Base-by-base conservation (phyloP, 2,888 invertebrate species). In the Tetragonula carbonaria region DNA sequence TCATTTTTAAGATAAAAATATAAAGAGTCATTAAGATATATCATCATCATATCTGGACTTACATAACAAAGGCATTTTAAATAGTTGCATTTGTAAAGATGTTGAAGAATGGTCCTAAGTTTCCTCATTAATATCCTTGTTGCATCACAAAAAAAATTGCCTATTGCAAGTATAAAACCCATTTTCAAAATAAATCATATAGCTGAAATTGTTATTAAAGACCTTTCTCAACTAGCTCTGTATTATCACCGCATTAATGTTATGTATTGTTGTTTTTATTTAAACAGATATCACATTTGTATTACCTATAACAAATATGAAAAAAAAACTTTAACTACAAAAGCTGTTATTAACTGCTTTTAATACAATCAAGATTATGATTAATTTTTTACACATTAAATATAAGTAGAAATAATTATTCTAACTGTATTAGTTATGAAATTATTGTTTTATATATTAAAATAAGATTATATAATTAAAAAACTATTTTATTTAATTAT, bases 41-140 rank as follows among this genome's bases (percentile, higher is more conserved):
- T 78, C 67, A 71, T 59, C n/a, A 62, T 80, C 73, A 82, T 75
- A 81, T 76, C 84, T 74, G 57, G 90, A 94, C 94, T 94, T 93
- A 94, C 94, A 90, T 89, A 88, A 86, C 88, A 92, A 82, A 93
- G 74, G 86, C 91, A 91, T 87, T 80, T 87, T 86, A 92, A 86
- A 90, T 83, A 91, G 83, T 80, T 86, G 65, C 86, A 90, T 88
- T 81, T 90, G 86, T 73, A 89, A 78, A 93, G 78, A 66, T 65
- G 55, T 59, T 59, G 90, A 53, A 87, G 62, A 79, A 87, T 68
- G 62, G 57, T 79, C 66, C 53, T 85, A 86, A 86, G 33, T 53
- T 80, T 80, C 80, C 70, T 82, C 70, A 84, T 59, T 57, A 90
- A 38, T 51, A 62, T 67, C 68, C 67, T 82, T 84, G 82, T 71